Base-by-base conservation (phyloP, 1,140 invertebrate species). In the Ostrea edulis region DNA sequence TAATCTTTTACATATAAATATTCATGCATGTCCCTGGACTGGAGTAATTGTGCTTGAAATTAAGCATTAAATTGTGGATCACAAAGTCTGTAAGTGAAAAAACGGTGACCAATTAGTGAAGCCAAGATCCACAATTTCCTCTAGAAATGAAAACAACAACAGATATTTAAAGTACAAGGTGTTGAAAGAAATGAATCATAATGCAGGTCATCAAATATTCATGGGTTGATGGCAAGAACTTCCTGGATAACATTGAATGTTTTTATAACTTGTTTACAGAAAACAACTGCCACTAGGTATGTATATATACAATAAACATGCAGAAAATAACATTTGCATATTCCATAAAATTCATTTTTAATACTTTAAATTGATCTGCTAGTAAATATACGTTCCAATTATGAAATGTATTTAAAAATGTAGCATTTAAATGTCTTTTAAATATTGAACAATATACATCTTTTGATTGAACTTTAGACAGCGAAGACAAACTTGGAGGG, bases 211-310 rank as follows among this genome's bases (percentile, higher is more conserved):
- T 77, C 25, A 29, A 9, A 77, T 12, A 35, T 44, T 44, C 5
- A 44, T 44, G 35, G 35, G 14, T 9, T 77, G 68, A 77, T 58
- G 55, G 4, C n/a, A 62, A 20, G 55, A 22, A 77, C 29, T 77
- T 77, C 68, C 68, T 77, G 9, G 8, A 77, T 29, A 77, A 77
- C 22, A 77, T n/a, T n/a, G n/a, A n/a, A 77, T 25, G 14, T 77
- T 25, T 25, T 77, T 77, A 14, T 12, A 35, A 77, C 29, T 0
- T 20, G n/a, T n/a, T 14, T 62, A n/a, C 25, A 14, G 68, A 14
- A 44, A 44, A 44, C 35, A 44, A 5, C 5, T 44, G 35, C 35
- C 35, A 44, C 35, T 44, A n/a, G n/a, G 1, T 44, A 44, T 44
- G 14, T 62, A 20, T 14, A 62, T 5, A 62, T 62, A 14, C n/a